Evolutionary conservation across 2,888 invertebrate genomes (phyloP).

Genomic region (Chironomus tentans): DNA sequence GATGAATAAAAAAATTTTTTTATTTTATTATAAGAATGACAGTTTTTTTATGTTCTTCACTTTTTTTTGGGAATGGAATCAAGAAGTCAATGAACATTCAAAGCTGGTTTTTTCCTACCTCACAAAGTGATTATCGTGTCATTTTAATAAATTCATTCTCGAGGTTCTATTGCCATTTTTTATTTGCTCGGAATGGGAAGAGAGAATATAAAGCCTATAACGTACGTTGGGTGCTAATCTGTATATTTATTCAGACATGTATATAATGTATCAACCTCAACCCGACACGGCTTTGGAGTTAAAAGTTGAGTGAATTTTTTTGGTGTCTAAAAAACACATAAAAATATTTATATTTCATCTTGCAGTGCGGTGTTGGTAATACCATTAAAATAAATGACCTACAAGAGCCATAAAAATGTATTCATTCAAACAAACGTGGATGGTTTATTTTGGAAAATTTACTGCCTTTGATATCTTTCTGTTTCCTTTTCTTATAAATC

Average conservation of each 20-base stretch:
- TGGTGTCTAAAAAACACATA: background rate
- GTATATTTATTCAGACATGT: background rate
- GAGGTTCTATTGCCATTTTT: background rate
- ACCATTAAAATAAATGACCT: slow-evolving; percentile 22
- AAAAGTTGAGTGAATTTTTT: background rate
- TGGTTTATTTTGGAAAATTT: background rate
- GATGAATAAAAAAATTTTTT: background rate
- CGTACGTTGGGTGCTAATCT: background rate
- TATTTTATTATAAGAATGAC: background rate
- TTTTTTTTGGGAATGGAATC: background rate
- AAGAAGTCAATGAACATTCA: slow-evolving; percentile 20
- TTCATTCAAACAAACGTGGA: background rate
- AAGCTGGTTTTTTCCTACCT: slow-evolving; percentile 13
- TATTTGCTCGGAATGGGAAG: too few species aligned
- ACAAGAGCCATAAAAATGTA: slow-evolving; percentile 5
- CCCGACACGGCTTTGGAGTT: too few species aligned
- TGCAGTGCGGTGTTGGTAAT: slow-evolving; percentile 3
- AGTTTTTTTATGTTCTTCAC: background rate
- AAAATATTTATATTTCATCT: slow-evolving; percentile 4
- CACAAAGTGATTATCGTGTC: background rate
- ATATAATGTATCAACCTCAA: background rate
- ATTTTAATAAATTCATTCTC: background rate
- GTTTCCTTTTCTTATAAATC: background rate
- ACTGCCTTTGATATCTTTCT: background rate
- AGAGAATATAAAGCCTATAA: background rate